A percentile compares a stretch with the other conserved stretches of the same genome.
Evolutionary conservation across 2,888 invertebrate genomes (phyloP).

Genomic region (Drosophila putrida): DNA sequence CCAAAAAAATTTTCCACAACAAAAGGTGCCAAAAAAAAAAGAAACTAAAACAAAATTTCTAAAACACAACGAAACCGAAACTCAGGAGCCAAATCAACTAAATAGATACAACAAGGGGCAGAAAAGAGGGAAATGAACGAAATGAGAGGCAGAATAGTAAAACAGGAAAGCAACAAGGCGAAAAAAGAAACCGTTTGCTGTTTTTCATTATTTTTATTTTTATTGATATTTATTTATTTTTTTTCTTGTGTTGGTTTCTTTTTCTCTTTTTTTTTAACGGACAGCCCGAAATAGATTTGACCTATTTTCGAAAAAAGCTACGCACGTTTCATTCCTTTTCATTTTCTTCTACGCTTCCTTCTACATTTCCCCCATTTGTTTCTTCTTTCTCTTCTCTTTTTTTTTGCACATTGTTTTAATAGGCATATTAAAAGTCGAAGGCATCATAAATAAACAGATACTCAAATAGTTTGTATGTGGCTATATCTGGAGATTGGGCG

Average conservation of each 20-base stretch:
- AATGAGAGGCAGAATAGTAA: conserved; percentile 9
- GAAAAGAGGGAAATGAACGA: background rate
- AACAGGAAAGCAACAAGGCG: conserved; percentile 35
- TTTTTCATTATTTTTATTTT: conserved; percentile 53
- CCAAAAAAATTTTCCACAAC: conserved; percentile 66
- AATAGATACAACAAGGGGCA: conserved; percentile 24
- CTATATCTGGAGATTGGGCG: conserved; percentile 1
- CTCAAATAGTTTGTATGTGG: conserved; percentile 2
- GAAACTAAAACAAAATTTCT: background rate
- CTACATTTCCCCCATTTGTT: conserved; percentile 8
- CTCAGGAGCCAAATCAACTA: conserved; percentile 41
- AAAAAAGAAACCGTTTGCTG: conserved; percentile 54
- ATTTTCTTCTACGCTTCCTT: conserved; percentile 17
- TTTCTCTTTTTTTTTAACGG: conserved; percentile 44
- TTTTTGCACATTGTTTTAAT: conserved; percentile 44
- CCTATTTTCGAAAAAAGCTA: conserved; percentile 65
- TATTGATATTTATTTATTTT: conserved; percentile 31
- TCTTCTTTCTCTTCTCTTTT: conserved; percentile 9
- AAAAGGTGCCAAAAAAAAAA: conserved; percentile 49
- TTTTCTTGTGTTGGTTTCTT: background rate
- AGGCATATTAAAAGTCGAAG: conserved; percentile 42
- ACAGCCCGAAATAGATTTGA: conserved; percentile 71
- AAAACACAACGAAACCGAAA: conserved; percentile 25
- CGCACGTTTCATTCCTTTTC: conserved; percentile 55
- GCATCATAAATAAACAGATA: conserved; percentile 35